Evolutionary conservation across 2,888 invertebrate species (phyloP), one percentile per base, ranked within the genome.

Genomic region (Yponomeuta plumbellus): DNA sequence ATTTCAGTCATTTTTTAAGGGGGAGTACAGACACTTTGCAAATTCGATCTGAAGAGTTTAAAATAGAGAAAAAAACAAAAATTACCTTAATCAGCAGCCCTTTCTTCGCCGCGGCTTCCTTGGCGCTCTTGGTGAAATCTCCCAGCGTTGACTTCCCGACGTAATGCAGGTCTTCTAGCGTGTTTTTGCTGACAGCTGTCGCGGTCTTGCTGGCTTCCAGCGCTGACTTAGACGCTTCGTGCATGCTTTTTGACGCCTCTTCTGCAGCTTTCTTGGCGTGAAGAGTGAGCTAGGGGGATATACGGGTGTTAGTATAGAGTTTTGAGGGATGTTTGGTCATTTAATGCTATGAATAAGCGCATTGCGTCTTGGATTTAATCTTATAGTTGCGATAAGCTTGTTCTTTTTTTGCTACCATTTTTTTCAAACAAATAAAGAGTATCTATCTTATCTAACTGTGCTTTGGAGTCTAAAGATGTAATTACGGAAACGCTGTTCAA

Each of bases 71-170:
- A 10, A 20, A 57, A 6, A 57, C 17, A 57, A n/a, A 5, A 52
- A 52, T 52, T 8, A 52, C 44, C 44, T 52, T 52, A 5, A 52
- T 96, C 64, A 84, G 79, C 21, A 97, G 88, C 68, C 97, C 97
- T 79, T 96, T 96, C 79, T 97, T 97, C 0, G 96, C 92, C 3
- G 96, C 97, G 1, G 92, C 97, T 86, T 97, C 97, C 76, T 97
- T 96, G 1, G 97, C 97, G 76, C 96, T 96, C 85, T 97, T 98
- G 0, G 97, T 97, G 21, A 98, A 88, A 81, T 97, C 97, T 0
- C 97, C 97, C 59, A 97, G 88, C 0, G 97, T 97, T 39, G 96
- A 96, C 81, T 97, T 97, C n/a, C 97, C 95, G 5, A 97, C 97
- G 75, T 97, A 97, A 0, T 96, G 96, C 26, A 97, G 89, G 80